phyloP scores from a whole-genome alignment of 1,140 invertebrate genomes.

The Drosophila ananassae region DNA sequence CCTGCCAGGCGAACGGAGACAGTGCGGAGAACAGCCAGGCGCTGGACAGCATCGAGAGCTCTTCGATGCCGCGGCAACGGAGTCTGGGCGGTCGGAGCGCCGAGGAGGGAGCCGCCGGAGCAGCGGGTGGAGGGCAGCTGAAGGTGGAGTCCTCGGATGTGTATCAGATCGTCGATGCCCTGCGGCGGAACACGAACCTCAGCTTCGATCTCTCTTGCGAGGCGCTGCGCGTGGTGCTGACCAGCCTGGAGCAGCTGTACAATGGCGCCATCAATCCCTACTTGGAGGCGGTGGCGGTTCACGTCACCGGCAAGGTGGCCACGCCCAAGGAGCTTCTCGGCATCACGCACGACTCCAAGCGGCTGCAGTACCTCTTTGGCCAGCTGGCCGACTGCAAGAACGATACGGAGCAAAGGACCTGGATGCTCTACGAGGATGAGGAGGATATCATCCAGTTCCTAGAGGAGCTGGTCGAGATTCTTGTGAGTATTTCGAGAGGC shows the following conservation, averaged over 20 bases:
- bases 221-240: slow-evolving; percentile 91
- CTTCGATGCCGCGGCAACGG: slow-evolving; percentile 49
- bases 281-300: slow-evolving; percentile 84
- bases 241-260: slow-evolving; percentile 87
- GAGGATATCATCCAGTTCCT: slow-evolving; percentile 92
- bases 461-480: slow-evolving; percentile 92
- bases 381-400: slow-evolving; percentile 94
- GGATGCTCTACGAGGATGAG: slow-evolving; percentile 97
- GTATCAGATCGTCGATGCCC: slow-evolving; percentile 90
- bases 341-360: slow-evolving; percentile 90
- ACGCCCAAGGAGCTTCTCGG: slow-evolving; percentile 81
- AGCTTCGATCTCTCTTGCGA: slow-evolving; percentile 94
- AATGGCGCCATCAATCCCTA: slow-evolving; percentile 86
- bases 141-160: slow-evolving; percentile 85
- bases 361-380: slow-evolving; percentile 91
- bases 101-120: slow-evolving; percentile 11
- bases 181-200: slow-evolving; percentile 92
- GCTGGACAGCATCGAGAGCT: slow-evolving; percentile 78
- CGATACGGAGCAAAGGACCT: slow-evolving; percentile 96
- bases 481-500: slow-evolving; percentile 86
- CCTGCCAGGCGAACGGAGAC: slow-evolving; percentile 42
- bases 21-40: slow-evolving; percentile 77
- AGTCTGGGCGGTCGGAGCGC: slow-evolving; percentile 3
- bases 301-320: slow-evolving; percentile 80
- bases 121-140: slow-evolving; percentile 43